Evolutionary conservation across 2,888 invertebrate genomes (phyloP).

Genomic region (Mythimna impura): DNA sequence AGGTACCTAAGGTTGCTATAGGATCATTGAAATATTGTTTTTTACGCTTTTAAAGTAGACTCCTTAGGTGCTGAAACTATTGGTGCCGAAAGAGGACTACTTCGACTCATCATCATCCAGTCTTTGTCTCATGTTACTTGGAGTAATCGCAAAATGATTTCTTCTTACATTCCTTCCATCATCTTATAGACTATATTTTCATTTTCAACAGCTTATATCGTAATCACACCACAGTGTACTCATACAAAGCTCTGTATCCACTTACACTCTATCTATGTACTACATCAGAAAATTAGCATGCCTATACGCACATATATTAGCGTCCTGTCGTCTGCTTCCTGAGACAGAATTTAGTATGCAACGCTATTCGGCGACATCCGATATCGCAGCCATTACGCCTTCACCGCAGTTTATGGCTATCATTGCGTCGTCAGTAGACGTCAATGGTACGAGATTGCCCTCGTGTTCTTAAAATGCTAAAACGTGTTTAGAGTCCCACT

Average conservation of each 20-base stretch:
- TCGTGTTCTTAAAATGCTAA: slow-evolving; percentile 20
- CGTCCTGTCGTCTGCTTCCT: slow-evolving; percentile 73
- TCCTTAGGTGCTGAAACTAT: no score
- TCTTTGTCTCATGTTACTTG: no score
- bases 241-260: slow-evolving; percentile 6
- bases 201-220: neutral
- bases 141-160: no score
- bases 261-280: slow-evolving; percentile 50
- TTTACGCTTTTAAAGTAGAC: no score
- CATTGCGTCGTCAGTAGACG: slow-evolving; percentile 45
- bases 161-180: no score
- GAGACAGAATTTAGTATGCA: slow-evolving; percentile 74
- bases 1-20: neutral
- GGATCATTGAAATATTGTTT: no score
- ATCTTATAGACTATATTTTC: no score
- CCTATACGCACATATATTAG: slow-evolving; percentile 54
- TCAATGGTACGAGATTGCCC: slow-evolving; percentile 43
- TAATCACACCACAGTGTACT: neutral
- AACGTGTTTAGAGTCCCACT: slow-evolving; percentile 11
- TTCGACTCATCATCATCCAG: no score
- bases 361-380: slow-evolving; percentile 66
- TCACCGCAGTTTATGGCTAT: slow-evolving; percentile 51
- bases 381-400: slow-evolving; percentile 61
- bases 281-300: slow-evolving; percentile 56
- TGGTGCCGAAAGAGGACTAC: no score